Base-by-base conservation (phyloP, 2,113 vertebrate genomes). In the Sphaerodactylus townsendi region DNA sequence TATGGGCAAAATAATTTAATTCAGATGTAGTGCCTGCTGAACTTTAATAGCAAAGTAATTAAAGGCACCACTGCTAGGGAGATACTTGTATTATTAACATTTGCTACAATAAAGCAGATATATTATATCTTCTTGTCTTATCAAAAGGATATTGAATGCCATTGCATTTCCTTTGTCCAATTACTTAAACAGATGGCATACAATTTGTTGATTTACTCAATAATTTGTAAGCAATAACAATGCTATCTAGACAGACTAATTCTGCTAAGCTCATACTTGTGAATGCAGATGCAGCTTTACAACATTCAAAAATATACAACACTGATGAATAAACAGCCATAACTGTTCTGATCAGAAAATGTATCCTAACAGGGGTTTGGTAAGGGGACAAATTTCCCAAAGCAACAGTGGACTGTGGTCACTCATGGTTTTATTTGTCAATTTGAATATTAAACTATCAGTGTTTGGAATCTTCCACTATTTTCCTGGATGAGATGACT, bases 271-370 rank as follows among this genome's bases (percentile, higher is more conserved):
- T 79, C 46, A 66, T 13, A 48, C 14, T 62, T 70, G 79, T 86
- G 80, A 78, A 90, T 86, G 68, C 41, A n/a, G 30, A 15, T 64
- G 82, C 0, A 90, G n/a, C 17, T 71, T 8, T 82, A 86, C 62
- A 48, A 82, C 87, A 86, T 72, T 53, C 87, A 84, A 85, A 87
- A 70, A 86, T 77, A 15, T 77, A 79, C 87, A 81, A 70, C 50
- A 62, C 39, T 91, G 79, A 65, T 84, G 89, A 89, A 87, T 0
- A n/a, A 88, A 77, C 77, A 88, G 7, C 50, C 86, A 77, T 28
- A 88, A 7, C 19, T 2, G 56, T n/a, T 74, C 11, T 74, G 35
- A 64, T 33, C 1, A 62, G 35, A n/a, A 68, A 82, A 35, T 41
- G 19, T 74, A 64, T 46, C 23, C 56, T 37, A 46, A 23, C 48